Conservation (phyloP, 2,113 vertebrate genomes). For the Fukomys damarensis region DNA sequence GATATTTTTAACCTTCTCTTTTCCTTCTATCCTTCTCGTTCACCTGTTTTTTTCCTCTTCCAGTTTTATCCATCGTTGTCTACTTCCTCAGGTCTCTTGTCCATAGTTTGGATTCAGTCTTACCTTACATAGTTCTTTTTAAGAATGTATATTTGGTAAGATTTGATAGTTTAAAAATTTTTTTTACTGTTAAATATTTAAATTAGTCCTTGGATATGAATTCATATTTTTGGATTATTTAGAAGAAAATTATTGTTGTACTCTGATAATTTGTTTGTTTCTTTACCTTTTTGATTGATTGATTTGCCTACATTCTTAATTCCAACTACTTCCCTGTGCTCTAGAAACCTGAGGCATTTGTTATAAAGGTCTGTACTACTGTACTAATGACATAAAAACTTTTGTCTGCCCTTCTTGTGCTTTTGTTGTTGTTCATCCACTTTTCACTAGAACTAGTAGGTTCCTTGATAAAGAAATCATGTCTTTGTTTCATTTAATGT, state of each 20-base stretch:
- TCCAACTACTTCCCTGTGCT: slow-evolving; percentile 53
- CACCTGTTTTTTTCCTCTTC: not conserved
- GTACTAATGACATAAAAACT: slow-evolving; percentile 33
- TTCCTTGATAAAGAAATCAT: slow-evolving; percentile 33
- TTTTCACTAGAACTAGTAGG: slow-evolving; percentile 44
- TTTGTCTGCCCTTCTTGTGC: slow-evolving; percentile 36
- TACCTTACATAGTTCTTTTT: slow-evolving; percentile 34
- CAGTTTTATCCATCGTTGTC: not conserved
- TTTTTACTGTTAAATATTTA: slow-evolving; percentile 44
- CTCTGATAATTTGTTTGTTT: slow-evolving; percentile 36
- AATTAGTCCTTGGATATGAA: slow-evolving; percentile 1
- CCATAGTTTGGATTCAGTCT: not conserved
- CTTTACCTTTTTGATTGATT: slow-evolving; percentile 57
- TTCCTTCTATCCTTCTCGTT: not conserved
- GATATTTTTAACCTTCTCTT: not conserved
- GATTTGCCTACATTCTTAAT: slow-evolving; percentile 64
- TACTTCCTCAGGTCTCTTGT: not conserved
- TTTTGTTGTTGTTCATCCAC: slow-evolving; percentile 55
- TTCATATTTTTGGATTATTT: slow-evolving; percentile 55
- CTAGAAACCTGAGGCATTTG: slow-evolving; percentile 70
- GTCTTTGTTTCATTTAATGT: slow-evolving; percentile 40
- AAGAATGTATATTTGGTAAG: not conserved
- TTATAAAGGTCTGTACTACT: slow-evolving; percentile 69
- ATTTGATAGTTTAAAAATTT: slow-evolving; percentile 49
- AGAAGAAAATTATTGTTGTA: slow-evolving; percentile 19